phyloP scores from a whole-genome alignment of 2,113 vertebrate species.

The Deroptyus accipitrinus region DNA sequence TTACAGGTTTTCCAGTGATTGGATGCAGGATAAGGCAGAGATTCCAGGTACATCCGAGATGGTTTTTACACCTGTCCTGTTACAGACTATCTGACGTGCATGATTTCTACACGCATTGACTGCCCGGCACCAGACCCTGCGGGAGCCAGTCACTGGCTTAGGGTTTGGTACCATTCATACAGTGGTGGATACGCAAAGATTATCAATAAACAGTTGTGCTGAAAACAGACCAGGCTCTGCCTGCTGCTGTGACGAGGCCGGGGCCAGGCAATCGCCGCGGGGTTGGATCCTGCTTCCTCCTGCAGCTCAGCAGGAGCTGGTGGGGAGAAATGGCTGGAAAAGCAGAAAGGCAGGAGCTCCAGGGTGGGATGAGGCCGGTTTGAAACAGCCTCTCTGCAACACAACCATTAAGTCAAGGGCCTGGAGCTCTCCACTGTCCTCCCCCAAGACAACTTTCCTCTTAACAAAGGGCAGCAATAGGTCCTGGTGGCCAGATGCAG shows the following conservation, averaged over 20 bases:
- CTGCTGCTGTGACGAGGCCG: not conserved
- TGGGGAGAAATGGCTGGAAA: not conserved
- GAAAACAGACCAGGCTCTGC: not conserved
- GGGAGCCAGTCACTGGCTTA: not conserved
- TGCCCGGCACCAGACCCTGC: not conserved
- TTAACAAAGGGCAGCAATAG: rapidly evolving
- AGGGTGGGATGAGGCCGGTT: not conserved
- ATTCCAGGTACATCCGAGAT: constrained; percentile 31
- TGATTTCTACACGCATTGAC: constrained; percentile 37
- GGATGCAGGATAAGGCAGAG: constrained; percentile 4
- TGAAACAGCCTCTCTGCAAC: not conserved
- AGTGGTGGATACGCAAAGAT: constrained; percentile 45
- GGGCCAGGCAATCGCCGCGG: not conserved
- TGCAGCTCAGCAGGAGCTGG: not conserved
- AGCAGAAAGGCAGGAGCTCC: not conserved
- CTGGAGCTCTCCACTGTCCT: not conserved
- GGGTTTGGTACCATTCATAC: constrained; percentile 14
- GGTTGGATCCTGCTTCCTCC: not conserved
- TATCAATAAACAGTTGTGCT: constrained; percentile 73
- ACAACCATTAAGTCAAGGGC: rapidly evolving
- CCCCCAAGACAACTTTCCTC: not conserved
- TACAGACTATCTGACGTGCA: constrained; percentile 51
- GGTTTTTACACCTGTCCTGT: constrained; percentile 48
- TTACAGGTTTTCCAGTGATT: not conserved
- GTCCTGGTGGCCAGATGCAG: constrained; percentile 9